Base-by-base conservation (phyloP, 35 echinoderm and acorn worm species). In the Eucidaris tribuloides region DNA sequence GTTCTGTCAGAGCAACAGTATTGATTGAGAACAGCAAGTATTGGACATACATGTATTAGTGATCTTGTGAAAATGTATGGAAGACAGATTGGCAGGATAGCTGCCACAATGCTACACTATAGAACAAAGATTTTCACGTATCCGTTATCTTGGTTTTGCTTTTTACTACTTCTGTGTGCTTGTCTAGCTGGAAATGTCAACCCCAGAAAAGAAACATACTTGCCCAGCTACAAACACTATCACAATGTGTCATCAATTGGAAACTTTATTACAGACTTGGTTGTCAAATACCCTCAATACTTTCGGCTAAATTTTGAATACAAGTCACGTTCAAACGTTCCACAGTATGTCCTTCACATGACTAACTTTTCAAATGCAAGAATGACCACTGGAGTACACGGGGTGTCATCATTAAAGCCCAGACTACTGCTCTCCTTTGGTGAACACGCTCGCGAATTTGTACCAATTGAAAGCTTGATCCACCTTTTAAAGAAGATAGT, bases 391-490 rank as follows among this genome's bases (percentile, higher is more conserved):
- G 71, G 78, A n/a, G 64, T 37, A 19, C 62, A 89, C 24, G 84
- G 80, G 34, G 58, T 78, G 17, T 49, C 82, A 5, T 45, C 72
- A 9, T 34, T 78, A 18, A 97, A 97, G 60, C 85, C 90, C 41
- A 91, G 85, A 68, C 82, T 97, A n/a, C 59, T 97, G 18, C 79
- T 97, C 5, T 97, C 94, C 0, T 97, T 77, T 58, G 94, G 94
- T 31, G 94, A 97, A 71, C 94, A 97, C 82, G 94, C 94, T 5
- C 60, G 94, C 35, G 94, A 97, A 71, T 97, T 97, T 48, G 89
- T 97, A 70, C 94, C 94, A 22, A 83, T 97, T 2, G 94, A 97
- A 46, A 97, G 94, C 80, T 29, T 92, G 42, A 82, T 97, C 42
- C 80, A 86, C 45, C 77, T 97, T 18, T 34, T 97, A 13, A 85